Base-by-base conservation (phyloP, 2,888 invertebrate genomes). In the Lepas anatifera region DNA sequence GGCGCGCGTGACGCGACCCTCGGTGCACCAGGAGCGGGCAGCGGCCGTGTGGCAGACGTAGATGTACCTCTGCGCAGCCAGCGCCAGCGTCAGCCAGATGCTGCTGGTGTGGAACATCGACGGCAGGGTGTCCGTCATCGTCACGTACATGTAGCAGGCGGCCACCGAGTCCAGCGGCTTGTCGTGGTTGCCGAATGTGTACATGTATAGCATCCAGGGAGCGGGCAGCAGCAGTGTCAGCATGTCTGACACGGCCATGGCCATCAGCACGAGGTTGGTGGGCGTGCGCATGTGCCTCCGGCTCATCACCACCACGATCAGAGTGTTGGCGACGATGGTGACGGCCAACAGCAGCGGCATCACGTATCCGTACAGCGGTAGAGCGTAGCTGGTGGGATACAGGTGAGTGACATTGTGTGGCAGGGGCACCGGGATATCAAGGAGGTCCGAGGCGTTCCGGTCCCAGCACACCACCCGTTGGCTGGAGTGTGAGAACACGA, bases 221-320 rank as follows among this genome's bases (percentile, higher is more conserved):
- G 93, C 89, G 0, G 94, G 93, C 77, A 93, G 89, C 69, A 93
- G 84, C 77, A 94, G 88, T 0, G 95, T 96, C 79, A 95, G 87
- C 87, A 95, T 90, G 81, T 96, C 96, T 75, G 93, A 92, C 7
- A 96, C 84, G 0, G 96, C 95, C 94, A 96, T 96, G n/a, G 90
- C 91, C 86, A 93, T 89, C 3, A 95, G 85, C 1, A 95, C 90
- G 22, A 89, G 86, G 81, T 95, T 95, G 8, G 95, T 95, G 0
- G 95, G 93, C 0, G 92, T 91, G 39, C 90, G 80, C 95, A 96
- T 95, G 80, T 95, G 93, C 46, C 89, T 85, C 75, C 92, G 90
- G 71, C 92, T 89, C 43, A 96, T 83, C 0, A 96, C 95, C 48
- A 95, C 86, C 22, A 95, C 93, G 74, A 96, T 92, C 13, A 95